Conservation (phyloP, 2,888 invertebrate species). For the Tubulanus polymorphus region DNA sequence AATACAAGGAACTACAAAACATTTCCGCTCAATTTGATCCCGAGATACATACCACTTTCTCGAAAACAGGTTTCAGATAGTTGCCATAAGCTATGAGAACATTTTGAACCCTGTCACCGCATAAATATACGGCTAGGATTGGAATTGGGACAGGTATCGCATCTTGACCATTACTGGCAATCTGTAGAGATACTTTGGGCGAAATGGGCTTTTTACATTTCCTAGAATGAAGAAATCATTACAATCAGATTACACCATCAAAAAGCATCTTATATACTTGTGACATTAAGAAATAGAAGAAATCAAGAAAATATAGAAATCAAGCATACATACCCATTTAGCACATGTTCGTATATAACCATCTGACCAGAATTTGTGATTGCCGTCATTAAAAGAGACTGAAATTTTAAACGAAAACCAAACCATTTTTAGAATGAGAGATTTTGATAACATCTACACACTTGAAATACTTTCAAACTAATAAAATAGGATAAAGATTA, state of each 20-base stretch:
- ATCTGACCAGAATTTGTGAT: conserved; percentile 74
- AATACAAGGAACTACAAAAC: too few species aligned
- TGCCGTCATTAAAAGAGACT: conserved; percentile 52
- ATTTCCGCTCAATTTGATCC: background rate
- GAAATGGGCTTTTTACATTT: conserved; percentile 40
- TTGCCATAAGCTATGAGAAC: conserved; percentile 62
- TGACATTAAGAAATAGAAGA: background rate
- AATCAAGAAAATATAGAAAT: background rate
- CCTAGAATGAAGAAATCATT: conserved; percentile 22
- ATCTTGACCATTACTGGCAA: conserved; percentile 29
- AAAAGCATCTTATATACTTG: background rate
- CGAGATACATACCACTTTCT: conserved; percentile 58
- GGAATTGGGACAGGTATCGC: conserved; percentile 30
- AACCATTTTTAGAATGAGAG: too few species aligned
- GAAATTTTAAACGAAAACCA: too few species aligned
- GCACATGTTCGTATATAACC: conserved; percentile 71
- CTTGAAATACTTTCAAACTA: too few species aligned
- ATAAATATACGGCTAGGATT: conserved; percentile 31
- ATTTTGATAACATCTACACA: too few species aligned
- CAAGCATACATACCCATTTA: conserved; percentile 65
- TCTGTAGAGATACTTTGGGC: conserved; percentile 36
- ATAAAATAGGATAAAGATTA: too few species aligned
- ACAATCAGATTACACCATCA: background rate
- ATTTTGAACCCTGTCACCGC: conserved; percentile 43
- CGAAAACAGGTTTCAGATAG: conserved; percentile 60